These are phyloP conservation scores for Sinocyclocheilus maitianheensis DNA, from an alignment of 2,113 vertebrate species.

Conservation along the genomic window DNA sequence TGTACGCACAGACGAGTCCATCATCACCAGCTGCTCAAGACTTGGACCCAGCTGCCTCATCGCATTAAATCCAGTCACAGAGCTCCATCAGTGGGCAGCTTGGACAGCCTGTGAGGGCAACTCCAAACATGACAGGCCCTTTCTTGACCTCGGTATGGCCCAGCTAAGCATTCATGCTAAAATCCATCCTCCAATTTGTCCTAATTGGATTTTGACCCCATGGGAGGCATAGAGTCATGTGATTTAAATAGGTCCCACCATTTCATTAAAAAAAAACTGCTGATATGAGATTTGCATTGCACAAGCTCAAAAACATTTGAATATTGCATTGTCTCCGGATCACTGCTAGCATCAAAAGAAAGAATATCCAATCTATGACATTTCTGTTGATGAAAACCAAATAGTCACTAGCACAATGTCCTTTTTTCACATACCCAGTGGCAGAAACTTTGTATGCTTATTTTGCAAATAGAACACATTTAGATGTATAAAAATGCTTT, in stretches of 20 bases:
- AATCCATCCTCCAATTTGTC: constrained; percentile 49
- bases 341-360: not conserved
- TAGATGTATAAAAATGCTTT: not conserved
- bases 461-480: not conserved
- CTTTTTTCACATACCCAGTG: not conserved
- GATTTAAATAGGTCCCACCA: not conserved
- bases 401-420: not conserved
- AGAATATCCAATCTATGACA: constrained; percentile 9
- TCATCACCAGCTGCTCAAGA: constrained; percentile 40
- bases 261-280: not conserved
- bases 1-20: constrained; percentile 38
- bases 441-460: not conserved
- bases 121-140: constrained; percentile 45
- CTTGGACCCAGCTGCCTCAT: constrained; percentile 11
- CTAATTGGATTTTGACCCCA: constrained; percentile 28
- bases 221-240: not conserved
- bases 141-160: constrained; percentile 40
- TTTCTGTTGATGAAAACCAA: constrained; percentile 10
- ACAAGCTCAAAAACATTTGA: not conserved
- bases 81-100: constrained; percentile 25
- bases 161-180: constrained; percentile 62
- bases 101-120: constrained; percentile 43
- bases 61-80: constrained; percentile 3
- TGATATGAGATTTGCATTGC: not conserved
- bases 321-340: not conserved